Evolutionary conservation across 2,113 vertebrate genomes (phyloP), one percentile per base, ranked within the genome.

Genomic region (Thunnus thynnus): DNA sequence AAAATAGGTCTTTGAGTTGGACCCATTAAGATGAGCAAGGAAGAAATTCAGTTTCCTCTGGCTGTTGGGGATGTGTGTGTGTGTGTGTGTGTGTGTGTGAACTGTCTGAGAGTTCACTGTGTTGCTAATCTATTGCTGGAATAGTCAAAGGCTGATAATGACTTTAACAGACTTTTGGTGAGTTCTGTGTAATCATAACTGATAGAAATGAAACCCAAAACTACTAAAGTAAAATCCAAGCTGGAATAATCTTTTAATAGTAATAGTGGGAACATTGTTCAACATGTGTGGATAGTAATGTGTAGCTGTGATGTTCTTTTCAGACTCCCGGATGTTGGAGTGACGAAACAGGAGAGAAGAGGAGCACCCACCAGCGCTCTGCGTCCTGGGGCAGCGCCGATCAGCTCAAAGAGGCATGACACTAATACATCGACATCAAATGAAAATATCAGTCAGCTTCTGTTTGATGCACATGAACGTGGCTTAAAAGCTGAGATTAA

Each of bases 241-340:
- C 7, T 5, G 7, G 32, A 36, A 36, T 7, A 5, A 36, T 30
- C 27, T 4, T 30, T 30, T 30, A 4, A 3, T 4, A 30, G 27
- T 30, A 30, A 30, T 4, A 4, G 27, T 4, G 27, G 27, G 27
- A 30, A 30, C 36, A 14, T 11, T 0, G 16, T 66, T 56, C 8
- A 44, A 18, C 5, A 4, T 5, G 2, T 79, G 0, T 67, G 47
- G 5, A 20, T 14, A 22, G 11, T 72, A 41, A 57, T 18, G 13
- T 66, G 25, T 18, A 3, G 14, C 14, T 85, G 44, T 82, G 5
- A 46, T 84, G 36, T 82, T 87, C 55, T 72, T 84, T 89, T 76
- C 88, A 99, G 98, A 98, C 97, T 78, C 96, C 96, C 90, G 96
- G 94, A 95, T 98, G 96, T 88, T 98, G 97, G 97, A 94, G 94